A percentile compares a stretch with the other conserved stretches of the same genome.
These are phyloP conservation scores for Gambusia affinis DNA, from an alignment of 2,113 vertebrate genomes.

Conservation along the genomic window DNA sequence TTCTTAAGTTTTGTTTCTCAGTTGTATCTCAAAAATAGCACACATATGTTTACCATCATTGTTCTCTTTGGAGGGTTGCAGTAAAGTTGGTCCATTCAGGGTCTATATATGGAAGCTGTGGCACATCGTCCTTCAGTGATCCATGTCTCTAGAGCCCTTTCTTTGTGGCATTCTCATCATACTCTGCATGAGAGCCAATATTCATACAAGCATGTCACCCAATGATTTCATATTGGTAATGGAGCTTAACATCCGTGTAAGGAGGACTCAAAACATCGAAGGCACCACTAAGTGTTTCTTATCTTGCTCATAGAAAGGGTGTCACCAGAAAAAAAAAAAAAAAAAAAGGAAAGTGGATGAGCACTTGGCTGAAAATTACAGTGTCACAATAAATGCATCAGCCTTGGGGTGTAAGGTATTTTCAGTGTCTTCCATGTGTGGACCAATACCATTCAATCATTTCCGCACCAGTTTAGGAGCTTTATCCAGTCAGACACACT, in stretches of 20 bases:
- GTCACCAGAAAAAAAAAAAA: neutral
- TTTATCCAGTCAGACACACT: neutral
- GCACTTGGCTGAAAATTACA: neutral
- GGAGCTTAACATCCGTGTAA: conserved; percentile 60
- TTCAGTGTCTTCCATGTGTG: neutral
- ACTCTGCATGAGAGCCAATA: conserved; percentile 53
- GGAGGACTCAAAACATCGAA: conserved; percentile 49
- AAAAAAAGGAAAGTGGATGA: neutral
- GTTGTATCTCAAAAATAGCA: neutral
- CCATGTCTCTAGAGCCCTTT: conserved; percentile 26
- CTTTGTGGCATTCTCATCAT: conserved; percentile 27
- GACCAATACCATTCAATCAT: conserved; percentile 3
- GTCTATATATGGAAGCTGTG: conserved; percentile 11
- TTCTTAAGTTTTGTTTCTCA: neutral
- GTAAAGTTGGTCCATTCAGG: conserved; percentile 9
- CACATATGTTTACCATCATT: neutral
- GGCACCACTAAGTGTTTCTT: conserved; percentile 41
- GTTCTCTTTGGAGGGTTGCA: neutral
- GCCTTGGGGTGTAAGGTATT: neutral
- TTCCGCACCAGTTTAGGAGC: neutral
- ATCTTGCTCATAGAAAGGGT: conserved; percentile 11
- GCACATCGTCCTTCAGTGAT: conserved; percentile 40
- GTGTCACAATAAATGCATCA: neutral
- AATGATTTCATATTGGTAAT: conserved; percentile 51
- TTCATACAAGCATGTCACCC: conserved; percentile 46